Conservation (phyloP, 1,140 invertebrate species). For the Aporrectodea caliginosa region DNA sequence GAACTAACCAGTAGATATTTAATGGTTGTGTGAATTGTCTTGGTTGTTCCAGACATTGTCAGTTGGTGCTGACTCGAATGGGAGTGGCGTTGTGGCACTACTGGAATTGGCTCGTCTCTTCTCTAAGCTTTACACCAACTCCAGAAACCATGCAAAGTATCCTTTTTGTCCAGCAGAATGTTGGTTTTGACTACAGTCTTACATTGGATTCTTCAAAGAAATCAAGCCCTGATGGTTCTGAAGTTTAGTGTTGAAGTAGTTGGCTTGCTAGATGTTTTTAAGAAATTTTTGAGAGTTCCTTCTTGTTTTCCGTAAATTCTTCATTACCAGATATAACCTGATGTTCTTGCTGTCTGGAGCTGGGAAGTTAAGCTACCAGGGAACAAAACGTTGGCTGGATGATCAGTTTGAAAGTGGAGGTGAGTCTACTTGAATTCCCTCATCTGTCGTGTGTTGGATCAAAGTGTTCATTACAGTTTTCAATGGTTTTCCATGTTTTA, state of each 20-base stretch:
- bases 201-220: too few relatives aligned
- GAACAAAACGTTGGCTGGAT: constrained; percentile 93
- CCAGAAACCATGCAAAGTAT: constrained; percentile 71
- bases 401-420: constrained; percentile 82
- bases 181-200: too few relatives aligned
- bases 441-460: too few relatives aligned
- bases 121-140: constrained; percentile 80
- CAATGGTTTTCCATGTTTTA: too few relatives aligned
- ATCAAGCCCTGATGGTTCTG: too few relatives aligned
- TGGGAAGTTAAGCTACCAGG: constrained; percentile 93
- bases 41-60: constrained; percentile 75
- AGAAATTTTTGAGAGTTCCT: too few relatives aligned
- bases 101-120: constrained; percentile 85
- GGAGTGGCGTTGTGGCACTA: constrained; percentile 81
- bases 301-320: not conserved
- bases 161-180: constrained; percentile 40
- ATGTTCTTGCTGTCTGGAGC: constrained; percentile 86
- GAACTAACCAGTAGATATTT: too few relatives aligned
- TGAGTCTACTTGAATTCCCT: too few relatives aligned
- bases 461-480: too few relatives aligned
- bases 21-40: not conserved
- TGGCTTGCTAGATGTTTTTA: not conserved
- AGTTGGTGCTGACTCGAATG: constrained; percentile 86
- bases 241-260: too few relatives aligned
- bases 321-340: constrained; percentile 65